These are phyloP conservation scores for Chromobotia macracanthus DNA, from an alignment of 2,797 vertebrate species.

Conservation along the genomic window DNA sequence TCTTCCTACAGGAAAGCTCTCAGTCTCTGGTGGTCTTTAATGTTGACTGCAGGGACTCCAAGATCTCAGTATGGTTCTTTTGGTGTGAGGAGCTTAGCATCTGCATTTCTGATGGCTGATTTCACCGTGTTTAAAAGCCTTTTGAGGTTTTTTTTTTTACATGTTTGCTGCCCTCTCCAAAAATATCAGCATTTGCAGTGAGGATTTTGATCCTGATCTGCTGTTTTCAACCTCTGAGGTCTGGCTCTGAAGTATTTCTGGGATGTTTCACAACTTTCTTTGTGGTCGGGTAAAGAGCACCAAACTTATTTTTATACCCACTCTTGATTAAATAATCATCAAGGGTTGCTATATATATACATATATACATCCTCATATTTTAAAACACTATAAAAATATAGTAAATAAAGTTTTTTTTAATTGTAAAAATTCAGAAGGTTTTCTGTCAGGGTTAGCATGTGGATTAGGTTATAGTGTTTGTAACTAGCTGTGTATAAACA, in stretches of 20 bases:
- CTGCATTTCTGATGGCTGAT: conserved; percentile 33
- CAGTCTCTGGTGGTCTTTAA: conserved; percentile 28
- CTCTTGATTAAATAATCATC: too few species aligned
- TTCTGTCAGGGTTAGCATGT: too few species aligned
- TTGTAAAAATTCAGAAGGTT: too few species aligned
- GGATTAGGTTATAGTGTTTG: too few species aligned
- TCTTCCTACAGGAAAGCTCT: conserved; percentile 23
- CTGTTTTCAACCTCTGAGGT: conserved; percentile 23
- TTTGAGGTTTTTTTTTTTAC: conserved; percentile 38
- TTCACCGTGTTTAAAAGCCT: conserved; percentile 10
- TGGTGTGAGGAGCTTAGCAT: conserved; percentile 1
- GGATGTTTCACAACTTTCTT: conserved; percentile 17
- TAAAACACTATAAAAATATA: too few species aligned
- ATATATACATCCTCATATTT: too few species aligned
- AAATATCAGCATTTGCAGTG: background rate
- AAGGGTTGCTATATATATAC: too few species aligned
- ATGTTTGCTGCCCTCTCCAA: background rate
- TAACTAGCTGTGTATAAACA: too few species aligned
- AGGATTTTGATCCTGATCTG: conserved; percentile 21
- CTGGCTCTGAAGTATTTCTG: conserved; percentile 26
- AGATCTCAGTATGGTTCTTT: conserved; percentile 8
- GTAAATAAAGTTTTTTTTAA: too few species aligned
- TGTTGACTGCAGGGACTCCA: conserved; percentile 26
- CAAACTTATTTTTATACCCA: too few species aligned
- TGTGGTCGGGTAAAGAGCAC: background rate